Conservation (phyloP, 2,888 invertebrate genomes). For the Sclerodermus sp. region DNA sequence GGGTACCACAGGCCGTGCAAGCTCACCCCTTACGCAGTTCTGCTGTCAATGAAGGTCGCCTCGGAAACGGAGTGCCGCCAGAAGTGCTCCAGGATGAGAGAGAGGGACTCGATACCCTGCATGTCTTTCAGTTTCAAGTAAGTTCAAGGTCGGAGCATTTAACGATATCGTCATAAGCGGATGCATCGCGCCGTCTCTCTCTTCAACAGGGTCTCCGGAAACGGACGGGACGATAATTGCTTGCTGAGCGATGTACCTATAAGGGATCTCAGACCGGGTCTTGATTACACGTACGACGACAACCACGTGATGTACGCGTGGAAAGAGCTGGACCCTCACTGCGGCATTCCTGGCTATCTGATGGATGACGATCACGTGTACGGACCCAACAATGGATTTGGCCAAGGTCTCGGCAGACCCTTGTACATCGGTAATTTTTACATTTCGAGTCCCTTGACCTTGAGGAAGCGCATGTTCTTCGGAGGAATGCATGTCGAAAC, state of each 20-base stretch:
- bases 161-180: too few relatives aligned
- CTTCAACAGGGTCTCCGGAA: constrained; percentile 18
- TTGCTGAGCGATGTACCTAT: constrained; percentile 77
- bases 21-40: constrained; percentile 67
- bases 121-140: constrained; percentile 77
- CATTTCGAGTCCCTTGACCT: too few relatives aligned
- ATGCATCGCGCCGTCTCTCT: not conserved
- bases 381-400: constrained; percentile 1
- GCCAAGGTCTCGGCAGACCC: constrained; percentile 6
- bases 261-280: constrained; percentile 72
- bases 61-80: constrained; percentile 68
- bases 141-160: constrained; percentile 10
- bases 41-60: constrained; percentile 66
- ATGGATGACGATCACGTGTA: constrained; percentile 11
- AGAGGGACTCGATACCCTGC: constrained; percentile 68
- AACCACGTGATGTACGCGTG: constrained; percentile 77
- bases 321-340: constrained; percentile 76
- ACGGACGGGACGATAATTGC: constrained; percentile 64
- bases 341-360: constrained; percentile 42
- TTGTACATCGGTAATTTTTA: not conserved
- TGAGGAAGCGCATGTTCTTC: too few relatives aligned
- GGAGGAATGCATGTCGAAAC: too few relatives aligned
- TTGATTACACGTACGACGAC: constrained; percentile 72
- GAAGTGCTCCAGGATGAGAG: constrained; percentile 61
- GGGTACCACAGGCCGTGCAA: constrained; percentile 77